Conservation (phyloP, 2,797 vertebrate species). For the Tamandua tetradactyla region DNA sequence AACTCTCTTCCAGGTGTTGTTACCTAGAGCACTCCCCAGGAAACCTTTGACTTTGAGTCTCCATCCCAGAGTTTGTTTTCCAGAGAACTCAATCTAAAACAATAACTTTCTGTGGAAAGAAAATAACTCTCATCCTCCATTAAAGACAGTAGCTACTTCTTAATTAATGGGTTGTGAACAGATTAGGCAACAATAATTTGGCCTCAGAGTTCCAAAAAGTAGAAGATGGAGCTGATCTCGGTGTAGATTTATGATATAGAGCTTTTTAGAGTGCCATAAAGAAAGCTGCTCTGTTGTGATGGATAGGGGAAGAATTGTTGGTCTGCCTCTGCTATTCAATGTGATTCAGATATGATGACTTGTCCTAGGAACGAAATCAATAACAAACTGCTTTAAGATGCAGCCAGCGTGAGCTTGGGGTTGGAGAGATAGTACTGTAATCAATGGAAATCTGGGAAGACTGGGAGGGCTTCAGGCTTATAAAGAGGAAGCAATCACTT, state of each 20-base stretch:
- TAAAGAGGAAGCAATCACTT: neutral
- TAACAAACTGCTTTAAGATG: neutral
- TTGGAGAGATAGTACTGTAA: neutral
- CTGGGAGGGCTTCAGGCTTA: rapidly evolving
- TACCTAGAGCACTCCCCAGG: neutral
- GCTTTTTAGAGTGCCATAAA: neutral
- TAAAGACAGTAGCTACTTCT: neutral
- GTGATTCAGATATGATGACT: neutral
- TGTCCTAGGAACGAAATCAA: neutral
- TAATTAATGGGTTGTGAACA: neutral
- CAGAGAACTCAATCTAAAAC: neutral
- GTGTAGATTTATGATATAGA: neutral
- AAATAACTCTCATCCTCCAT: neutral
- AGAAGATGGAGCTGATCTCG: neutral
- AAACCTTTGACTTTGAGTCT: neutral
- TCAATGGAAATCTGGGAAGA: neutral
- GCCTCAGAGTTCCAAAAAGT: neutral
- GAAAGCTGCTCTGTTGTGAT: neutral
- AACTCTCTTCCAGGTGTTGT: neutral
- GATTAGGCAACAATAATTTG: neutral
- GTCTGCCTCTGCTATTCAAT: neutral
- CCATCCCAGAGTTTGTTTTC: neutral
- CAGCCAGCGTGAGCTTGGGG: neutral
- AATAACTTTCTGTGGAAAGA: neutral
- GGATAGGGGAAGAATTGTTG: neutral